Evolutionary conservation across 2,113 vertebrate genomes (phyloP).

Genomic region (Lanius ludovicianus): DNA sequence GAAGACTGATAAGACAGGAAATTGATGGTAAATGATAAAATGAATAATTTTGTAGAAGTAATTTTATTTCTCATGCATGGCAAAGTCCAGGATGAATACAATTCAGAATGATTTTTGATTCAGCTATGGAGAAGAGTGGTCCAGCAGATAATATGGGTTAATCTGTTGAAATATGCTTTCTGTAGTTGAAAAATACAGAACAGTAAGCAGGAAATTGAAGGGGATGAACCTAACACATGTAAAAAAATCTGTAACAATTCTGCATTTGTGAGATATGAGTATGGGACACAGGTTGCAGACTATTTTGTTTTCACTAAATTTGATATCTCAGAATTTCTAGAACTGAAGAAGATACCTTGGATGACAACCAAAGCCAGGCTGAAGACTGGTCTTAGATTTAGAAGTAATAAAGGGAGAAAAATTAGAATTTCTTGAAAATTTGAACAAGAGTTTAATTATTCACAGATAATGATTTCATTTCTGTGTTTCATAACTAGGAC

Average conservation of each 20-base stretch:
- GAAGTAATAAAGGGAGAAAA: background rate
- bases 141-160: background rate
- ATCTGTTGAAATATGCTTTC: background rate
- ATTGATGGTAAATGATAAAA: background rate
- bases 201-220: background rate
- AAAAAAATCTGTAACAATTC: background rate
- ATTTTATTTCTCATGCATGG: background rate
- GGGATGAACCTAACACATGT: background rate
- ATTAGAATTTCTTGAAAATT: background rate
- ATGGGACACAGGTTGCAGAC: accelerated
- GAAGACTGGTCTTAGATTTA: background rate
- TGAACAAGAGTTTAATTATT: background rate
- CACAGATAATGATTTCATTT: background rate
- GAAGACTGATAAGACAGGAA: background rate
- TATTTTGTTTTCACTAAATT: background rate
- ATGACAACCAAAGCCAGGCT: background rate
- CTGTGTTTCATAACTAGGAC: background rate
- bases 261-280: background rate
- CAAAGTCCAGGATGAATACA: background rate
- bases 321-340: background rate
- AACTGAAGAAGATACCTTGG: background rate
- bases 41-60: background rate
- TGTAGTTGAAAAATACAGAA: background rate
- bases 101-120: background rate
- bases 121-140: background rate